Evolutionary conservation across 2,113 vertebrate genomes (phyloP), one percentile per base, ranked within the genome.

Genomic region (Alces alces): DNA sequence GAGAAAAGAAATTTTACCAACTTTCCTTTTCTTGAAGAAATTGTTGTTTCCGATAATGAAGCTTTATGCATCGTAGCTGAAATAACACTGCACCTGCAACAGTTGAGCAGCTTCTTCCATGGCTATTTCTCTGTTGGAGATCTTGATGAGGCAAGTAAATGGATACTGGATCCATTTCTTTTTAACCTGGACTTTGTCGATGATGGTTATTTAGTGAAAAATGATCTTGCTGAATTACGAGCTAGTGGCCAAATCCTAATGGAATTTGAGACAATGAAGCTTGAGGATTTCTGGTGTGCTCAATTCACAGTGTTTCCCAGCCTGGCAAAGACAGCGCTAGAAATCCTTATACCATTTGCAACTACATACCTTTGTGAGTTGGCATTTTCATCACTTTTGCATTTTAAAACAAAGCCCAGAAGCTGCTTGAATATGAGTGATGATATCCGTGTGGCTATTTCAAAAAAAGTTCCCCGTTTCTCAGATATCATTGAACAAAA

Each of bases 211-310:
- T 66, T 96, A 86, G 83, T 96, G 91, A 98, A 98, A 97, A 95
- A 58, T 36, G 95, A 98, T 64, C 98, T 98, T 78, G 94, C 97
- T 52, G 94, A 98, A 66, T 92, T 98, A 90, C 92, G 96, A 85
- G 98, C 97, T 52, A 97, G 96, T 58, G 98, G 97, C 60, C 96
- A 96, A 73, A 98, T 98, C 86, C 96, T 97, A 61, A 97, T 96
- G 97, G 97, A 98, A 89, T 98, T 97, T 97, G 97, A 97, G 78
- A 97, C 97, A 7, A 97, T 97, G 97, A 98, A 97, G 43, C 97
- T 97, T 58, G 97, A 98, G 79, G 97, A 97, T 61, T 98, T 97
- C 85, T 98, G 97, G 97, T 96, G 97, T 91, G 88, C 95, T 79
- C 97, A 98, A 0, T 91, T 97, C 50, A 82, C 60, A 7, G 55